Percentiles rank a stretch among this genome's conserved stretches.
Conservation (phyloP, 2,113 vertebrate genomes). For the Callopanchax toddi region DNA sequence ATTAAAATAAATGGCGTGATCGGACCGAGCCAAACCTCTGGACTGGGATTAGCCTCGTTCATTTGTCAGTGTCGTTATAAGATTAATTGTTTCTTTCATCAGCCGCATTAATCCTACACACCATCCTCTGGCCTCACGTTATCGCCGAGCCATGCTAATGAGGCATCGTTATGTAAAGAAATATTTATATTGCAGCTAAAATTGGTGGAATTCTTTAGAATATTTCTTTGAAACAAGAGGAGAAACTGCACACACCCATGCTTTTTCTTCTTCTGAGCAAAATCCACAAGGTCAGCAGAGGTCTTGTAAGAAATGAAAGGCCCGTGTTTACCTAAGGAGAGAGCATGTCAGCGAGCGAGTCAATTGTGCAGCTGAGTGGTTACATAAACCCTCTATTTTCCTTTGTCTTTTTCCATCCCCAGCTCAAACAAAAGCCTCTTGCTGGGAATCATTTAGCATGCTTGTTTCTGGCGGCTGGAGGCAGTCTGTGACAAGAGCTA, state of each 20-base stretch:
- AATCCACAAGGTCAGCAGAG: slow-evolving; percentile 49
- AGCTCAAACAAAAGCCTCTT: slow-evolving; percentile 64
- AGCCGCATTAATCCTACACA: slow-evolving; percentile 20
- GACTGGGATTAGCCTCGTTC: slow-evolving; percentile 9
- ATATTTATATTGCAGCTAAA: too few species aligned
- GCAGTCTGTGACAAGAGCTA: slow-evolving; percentile 51
- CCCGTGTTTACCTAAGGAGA: slow-evolving; percentile 55
- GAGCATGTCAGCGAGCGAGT: slow-evolving; percentile 52
- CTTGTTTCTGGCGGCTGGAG: slow-evolving; percentile 49
- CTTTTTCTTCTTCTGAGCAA: not conserved
- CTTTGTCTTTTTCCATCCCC: slow-evolving; percentile 40
- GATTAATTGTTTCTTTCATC: slow-evolving; percentile 39
- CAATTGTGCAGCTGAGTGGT: slow-evolving; percentile 60
- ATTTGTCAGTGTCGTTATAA: slow-evolving; percentile 32
- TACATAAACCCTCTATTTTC: slow-evolving; percentile 62
- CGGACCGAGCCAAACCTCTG: slow-evolving; percentile 1
- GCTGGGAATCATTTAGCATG: slow-evolving; percentile 59
- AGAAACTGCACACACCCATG: not conserved
- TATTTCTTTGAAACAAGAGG: not conserved
- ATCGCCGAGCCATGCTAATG: slow-evolving; percentile 23
- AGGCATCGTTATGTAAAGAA: too few species aligned
- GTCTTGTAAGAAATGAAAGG: slow-evolving; percentile 49
- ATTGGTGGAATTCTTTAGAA: too few species aligned
- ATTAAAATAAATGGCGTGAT: slow-evolving; percentile 1
- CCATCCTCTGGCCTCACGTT: slow-evolving; percentile 7